A percentile compares a stretch with the other conserved stretches of the same genome.
Evolutionary conservation across 2,888 invertebrate genomes (phyloP).

Genomic region (Cyclophora albipunctata): DNA sequence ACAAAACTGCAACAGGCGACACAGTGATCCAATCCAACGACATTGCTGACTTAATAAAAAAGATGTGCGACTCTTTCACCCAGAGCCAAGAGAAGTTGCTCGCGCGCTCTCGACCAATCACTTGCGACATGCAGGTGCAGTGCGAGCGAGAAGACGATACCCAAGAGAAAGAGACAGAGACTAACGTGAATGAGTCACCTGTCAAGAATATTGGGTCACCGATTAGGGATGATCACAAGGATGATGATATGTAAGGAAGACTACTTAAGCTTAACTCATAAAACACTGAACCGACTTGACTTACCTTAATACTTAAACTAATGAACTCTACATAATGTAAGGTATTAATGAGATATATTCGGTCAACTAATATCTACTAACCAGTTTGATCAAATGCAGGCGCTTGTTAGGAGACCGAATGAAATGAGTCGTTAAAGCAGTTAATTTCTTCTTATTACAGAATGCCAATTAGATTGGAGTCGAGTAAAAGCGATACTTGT

Average conservation of each 20-base stretch:
- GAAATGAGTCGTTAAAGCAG: too few relatives aligned
- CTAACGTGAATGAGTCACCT: too few relatives aligned
- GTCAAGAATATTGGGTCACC: too few relatives aligned
- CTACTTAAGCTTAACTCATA: too few relatives aligned
- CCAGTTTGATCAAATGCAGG: too few relatives aligned
- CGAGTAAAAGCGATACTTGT: conserved; percentile 45
- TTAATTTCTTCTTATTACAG: conserved; percentile 27
- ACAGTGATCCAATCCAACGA: conserved; percentile 50
- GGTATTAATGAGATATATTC: too few relatives aligned
- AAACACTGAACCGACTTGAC: too few relatives aligned
- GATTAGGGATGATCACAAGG: conserved; percentile 9
- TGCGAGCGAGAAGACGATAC: conserved; percentile 26
- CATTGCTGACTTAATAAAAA: conserved; percentile 54
- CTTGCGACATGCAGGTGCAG: conserved; percentile 57
- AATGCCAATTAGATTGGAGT: conserved; percentile 32
- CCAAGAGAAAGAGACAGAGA: background rate
- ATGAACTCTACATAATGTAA: too few relatives aligned
- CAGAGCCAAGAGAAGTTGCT: conserved; percentile 48
- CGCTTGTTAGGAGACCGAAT: too few relatives aligned
- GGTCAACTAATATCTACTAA: too few relatives aligned
- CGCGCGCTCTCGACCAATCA: conserved; percentile 27
- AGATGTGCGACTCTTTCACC: conserved; percentile 59
- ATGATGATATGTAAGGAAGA: conserved; percentile 9
- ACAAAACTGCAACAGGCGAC: conserved; percentile 55
- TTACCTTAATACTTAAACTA: too few relatives aligned